Conservation (phyloP, 2,888 invertebrate species). For the Andrena praecox region DNA sequence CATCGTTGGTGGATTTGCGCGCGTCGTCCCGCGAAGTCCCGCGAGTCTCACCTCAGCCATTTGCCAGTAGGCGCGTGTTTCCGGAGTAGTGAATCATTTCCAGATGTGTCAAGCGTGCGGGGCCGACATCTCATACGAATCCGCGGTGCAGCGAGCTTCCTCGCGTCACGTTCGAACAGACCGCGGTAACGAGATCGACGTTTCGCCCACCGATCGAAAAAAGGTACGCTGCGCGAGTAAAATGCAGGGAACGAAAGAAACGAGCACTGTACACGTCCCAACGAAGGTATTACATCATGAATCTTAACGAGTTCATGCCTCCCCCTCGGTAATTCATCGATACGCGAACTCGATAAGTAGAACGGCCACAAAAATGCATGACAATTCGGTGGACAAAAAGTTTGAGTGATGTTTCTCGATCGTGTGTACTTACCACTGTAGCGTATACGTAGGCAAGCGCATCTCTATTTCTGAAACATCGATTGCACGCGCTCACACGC, state of each 20-base stretch:
- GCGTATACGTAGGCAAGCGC: not conserved
- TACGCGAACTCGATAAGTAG: not conserved
- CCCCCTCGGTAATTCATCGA: not conserved
- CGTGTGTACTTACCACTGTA: not conserved
- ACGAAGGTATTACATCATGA: constrained; percentile 15
- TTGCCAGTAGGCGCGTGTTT: constrained; percentile 70
- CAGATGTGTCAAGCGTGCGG: constrained; percentile 61
- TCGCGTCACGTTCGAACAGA: constrained; percentile 49
- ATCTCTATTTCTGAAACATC: constrained; percentile 51
- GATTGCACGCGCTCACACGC: constrained; percentile 43
- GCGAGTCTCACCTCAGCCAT: constrained; percentile 43
- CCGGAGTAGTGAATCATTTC: constrained; percentile 61
- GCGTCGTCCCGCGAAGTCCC: constrained; percentile 52
- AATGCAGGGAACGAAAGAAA: constrained; percentile 1
- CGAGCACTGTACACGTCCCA: not conserved
- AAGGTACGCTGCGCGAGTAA: constrained; percentile 46
- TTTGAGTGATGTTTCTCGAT: constrained; percentile 4
- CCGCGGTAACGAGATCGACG: constrained; percentile 50
- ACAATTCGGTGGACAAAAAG: constrained; percentile 27
- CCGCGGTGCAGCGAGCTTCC: constrained; percentile 59
- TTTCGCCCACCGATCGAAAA: constrained; percentile 16
- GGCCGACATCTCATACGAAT: constrained; percentile 24
- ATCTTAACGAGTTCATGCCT: not conserved
- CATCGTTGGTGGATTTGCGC: constrained; percentile 69
- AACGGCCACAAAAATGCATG: not conserved